These are phyloP conservation scores for Myioborus miniatus DNA, from an alignment of 2,797 vertebrate genomes.

Conservation along the genomic window DNA sequence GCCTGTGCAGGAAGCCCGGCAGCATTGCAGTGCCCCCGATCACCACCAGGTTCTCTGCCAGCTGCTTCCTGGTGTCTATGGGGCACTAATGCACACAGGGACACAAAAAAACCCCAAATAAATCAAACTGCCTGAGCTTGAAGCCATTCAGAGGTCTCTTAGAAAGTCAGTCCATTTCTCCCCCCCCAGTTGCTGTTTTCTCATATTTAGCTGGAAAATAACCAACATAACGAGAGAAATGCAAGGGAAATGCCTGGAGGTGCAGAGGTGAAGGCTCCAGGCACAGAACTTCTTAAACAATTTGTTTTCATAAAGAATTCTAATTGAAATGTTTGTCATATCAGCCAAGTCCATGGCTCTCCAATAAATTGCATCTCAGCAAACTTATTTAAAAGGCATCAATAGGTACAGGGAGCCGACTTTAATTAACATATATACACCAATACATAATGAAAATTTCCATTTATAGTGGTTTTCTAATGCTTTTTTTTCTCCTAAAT, in stretches of 20 bases:
- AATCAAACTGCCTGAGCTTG: not conserved
- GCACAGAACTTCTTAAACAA: not conserved
- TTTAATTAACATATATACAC: not conserved
- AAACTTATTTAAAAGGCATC: not conserved
- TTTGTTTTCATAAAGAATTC: not conserved
- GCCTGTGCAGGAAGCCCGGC: conserved; percentile 93
- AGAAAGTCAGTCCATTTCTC: not conserved
- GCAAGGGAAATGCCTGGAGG: not conserved
- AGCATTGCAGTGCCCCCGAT: conserved; percentile 95
- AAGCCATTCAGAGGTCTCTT: not conserved
- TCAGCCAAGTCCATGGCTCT: not conserved
- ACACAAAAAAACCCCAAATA: not conserved
- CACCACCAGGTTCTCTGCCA: conserved; percentile 94
- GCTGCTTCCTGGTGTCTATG: conserved; percentile 94
- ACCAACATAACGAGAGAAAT: accelerated
- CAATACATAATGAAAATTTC: conserved; percentile 15
- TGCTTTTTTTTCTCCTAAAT: not conserved
- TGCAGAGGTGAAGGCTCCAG: not conserved
- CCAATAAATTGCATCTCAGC: not conserved
- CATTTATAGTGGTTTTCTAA: conserved; percentile 22
- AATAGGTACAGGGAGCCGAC: not conserved
- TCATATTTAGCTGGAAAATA: not conserved
- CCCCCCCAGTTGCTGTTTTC: not conserved
- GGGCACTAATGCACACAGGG: conserved; percentile 83
- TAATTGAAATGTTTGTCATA: not conserved